Conservation (phyloP, 1,140 invertebrate species). For the Laupala kohalensis region DNA sequence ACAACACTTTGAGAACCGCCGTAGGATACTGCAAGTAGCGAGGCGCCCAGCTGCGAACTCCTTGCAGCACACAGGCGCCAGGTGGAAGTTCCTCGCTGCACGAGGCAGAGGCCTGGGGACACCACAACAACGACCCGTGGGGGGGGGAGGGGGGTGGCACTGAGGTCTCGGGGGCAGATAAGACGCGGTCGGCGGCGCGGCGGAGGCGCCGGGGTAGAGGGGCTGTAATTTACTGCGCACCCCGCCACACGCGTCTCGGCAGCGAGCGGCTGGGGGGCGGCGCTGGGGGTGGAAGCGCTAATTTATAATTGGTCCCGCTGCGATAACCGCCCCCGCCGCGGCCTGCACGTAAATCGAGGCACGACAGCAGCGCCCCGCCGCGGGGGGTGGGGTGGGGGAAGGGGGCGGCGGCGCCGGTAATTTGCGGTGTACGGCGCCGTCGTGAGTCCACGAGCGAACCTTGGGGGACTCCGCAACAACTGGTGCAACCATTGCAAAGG, state of each 20-base stretch:
- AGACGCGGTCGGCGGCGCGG: neutral
- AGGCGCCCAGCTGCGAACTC: too few species aligned
- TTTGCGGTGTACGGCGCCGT: neutral
- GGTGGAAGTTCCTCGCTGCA: too few species aligned
- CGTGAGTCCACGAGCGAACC: neutral
- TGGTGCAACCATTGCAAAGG: too few species aligned
- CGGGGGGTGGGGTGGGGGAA: too few species aligned
- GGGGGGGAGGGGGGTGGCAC: too few species aligned
- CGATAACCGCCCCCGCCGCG: neutral
- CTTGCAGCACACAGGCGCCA: too few species aligned
- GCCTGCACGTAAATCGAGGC: neutral
- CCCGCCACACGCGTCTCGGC: neutral
- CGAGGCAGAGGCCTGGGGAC: too few species aligned
- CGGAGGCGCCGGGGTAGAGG: too few species aligned
- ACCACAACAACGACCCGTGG: too few species aligned
- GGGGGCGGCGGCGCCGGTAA: neutral
- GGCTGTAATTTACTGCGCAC: neutral
- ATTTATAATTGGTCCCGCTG: neutral
- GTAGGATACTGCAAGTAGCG: too few species aligned
- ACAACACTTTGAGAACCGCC: too few species aligned
- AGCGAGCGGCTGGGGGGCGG: too few species aligned
- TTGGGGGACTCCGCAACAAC: neutral
- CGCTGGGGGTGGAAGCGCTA: neutral
- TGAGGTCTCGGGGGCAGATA: neutral
- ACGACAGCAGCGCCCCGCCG: neutral